A percentile compares a stretch with the other conserved stretches of the same genome.
These are phyloP conservation scores for Barnardius zonarius DNA, from an alignment of 2,113 vertebrate species.

Conservation along the genomic window DNA sequence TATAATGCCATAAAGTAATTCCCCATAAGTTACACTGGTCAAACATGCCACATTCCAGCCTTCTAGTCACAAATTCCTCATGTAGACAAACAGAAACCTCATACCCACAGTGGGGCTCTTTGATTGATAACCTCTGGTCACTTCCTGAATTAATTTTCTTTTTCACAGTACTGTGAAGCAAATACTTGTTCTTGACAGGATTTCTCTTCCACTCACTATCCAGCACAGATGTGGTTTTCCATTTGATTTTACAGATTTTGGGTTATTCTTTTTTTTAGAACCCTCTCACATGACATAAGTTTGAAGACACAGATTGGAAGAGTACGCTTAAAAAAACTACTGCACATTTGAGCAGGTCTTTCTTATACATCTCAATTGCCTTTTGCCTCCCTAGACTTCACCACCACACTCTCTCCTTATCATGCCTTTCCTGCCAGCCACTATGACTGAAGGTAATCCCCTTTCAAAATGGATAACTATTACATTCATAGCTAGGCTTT, in stretches of 20 bases:
- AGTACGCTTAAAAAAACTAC: background rate
- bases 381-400: background rate
- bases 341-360: background rate
- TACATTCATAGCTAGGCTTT: background rate
- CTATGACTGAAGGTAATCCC: background rate
- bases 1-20: background rate
- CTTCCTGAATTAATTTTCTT: background rate
- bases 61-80: background rate
- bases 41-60: background rate
- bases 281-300: fast-evolving
- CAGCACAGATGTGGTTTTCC: background rate
- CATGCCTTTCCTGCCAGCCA: background rate
- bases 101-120: fast-evolving
- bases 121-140: background rate
- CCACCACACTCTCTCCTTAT: fast-evolving
- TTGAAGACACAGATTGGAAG: background rate
- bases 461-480: background rate
- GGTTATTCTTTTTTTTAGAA: background rate
- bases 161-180: background rate
- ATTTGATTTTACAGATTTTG: background rate
- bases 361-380: background rate
- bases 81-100: background rate
- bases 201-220: background rate
- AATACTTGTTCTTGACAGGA: background rate
- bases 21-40: background rate